These are phyloP conservation scores for Gallirallus australis DNA, from an alignment of 2,797 vertebrate species.

Conservation along the genomic window DNA sequence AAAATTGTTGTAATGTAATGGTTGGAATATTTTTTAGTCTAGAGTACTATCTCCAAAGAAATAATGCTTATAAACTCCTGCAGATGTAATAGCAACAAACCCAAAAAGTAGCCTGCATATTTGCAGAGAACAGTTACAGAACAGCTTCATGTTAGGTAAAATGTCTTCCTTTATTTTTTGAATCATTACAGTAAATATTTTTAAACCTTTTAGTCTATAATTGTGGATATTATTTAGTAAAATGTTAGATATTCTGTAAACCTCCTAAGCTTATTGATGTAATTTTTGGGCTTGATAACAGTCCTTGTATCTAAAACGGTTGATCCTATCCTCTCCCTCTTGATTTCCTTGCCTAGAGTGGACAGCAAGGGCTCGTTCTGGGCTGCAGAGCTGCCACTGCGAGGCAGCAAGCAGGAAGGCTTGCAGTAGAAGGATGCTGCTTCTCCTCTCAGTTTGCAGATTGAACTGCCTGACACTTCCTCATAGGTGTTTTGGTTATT, in stretches of 20 bases:
- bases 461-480: not conserved
- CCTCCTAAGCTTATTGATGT: not conserved
- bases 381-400: not conserved
- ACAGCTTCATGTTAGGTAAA: not conserved
- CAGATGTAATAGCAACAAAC: not conserved
- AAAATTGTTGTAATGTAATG: not conserved
- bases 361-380: not conserved
- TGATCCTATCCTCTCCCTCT: not conserved
- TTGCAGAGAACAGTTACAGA: not conserved
- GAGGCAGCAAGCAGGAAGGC: not conserved
- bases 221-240: not conserved
- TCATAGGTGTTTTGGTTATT: not conserved
- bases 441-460: not conserved
- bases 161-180: not conserved
- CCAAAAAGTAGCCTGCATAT: fast-evolving
- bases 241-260: not conserved
- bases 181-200: not conserved
- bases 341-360: not conserved
- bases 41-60: not conserved
- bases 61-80: not conserved
- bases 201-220: not conserved
- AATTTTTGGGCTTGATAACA: not conserved
- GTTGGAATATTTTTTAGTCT: not conserved
- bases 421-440: not conserved
- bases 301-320: not conserved